Percentiles rank a stretch among this genome's conserved stretches.
Conservation (phyloP, 2,888 invertebrate genomes). For the Hypomecis punctinalis region DNA sequence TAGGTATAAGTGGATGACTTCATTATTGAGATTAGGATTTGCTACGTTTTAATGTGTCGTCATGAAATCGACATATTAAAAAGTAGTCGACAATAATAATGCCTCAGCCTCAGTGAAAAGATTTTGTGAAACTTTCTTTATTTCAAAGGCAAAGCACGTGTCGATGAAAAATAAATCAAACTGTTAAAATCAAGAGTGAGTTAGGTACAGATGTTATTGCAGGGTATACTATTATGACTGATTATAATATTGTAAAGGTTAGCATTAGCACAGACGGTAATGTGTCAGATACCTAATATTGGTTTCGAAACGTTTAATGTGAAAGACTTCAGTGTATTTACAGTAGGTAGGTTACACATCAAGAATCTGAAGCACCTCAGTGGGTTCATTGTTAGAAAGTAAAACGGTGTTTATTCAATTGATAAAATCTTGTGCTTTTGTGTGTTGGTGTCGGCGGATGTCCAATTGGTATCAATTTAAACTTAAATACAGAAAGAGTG, state of each 20-base stretch:
- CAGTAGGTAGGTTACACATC: slow-evolving; percentile 43
- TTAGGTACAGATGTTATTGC: slow-evolving; percentile 41
- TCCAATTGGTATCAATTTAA: slow-evolving; percentile 59
- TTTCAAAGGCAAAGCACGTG: slow-evolving; percentile 40
- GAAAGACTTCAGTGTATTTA: slow-evolving; percentile 58
- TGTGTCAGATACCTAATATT: slow-evolving; percentile 45
- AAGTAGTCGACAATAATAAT: too few relatives aligned
- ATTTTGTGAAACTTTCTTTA: slow-evolving; percentile 32
- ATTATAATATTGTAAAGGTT: slow-evolving; percentile 42
- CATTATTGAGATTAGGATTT: too few relatives aligned
- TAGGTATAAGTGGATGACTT: too few relatives aligned
- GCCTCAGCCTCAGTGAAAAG: neutral
- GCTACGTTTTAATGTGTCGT: too few relatives aligned
- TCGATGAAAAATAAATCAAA: slow-evolving; percentile 39
- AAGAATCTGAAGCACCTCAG: slow-evolving; percentile 43
- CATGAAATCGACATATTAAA: neutral
- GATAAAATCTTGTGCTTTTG: slow-evolving; percentile 40
- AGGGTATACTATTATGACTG: slow-evolving; percentile 35
- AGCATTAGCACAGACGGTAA: slow-evolving; percentile 47
- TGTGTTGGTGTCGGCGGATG: slow-evolving; percentile 64
- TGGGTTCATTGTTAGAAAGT: slow-evolving; percentile 48
- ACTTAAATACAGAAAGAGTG: slow-evolving; percentile 74
- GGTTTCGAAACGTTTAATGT: slow-evolving; percentile 41
- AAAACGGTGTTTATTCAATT: slow-evolving; percentile 55
- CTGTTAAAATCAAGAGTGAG: slow-evolving; percentile 42